Evolutionary conservation across 2,888 invertebrate genomes (phyloP).

Genomic region (Drosophila helvetica): DNA sequence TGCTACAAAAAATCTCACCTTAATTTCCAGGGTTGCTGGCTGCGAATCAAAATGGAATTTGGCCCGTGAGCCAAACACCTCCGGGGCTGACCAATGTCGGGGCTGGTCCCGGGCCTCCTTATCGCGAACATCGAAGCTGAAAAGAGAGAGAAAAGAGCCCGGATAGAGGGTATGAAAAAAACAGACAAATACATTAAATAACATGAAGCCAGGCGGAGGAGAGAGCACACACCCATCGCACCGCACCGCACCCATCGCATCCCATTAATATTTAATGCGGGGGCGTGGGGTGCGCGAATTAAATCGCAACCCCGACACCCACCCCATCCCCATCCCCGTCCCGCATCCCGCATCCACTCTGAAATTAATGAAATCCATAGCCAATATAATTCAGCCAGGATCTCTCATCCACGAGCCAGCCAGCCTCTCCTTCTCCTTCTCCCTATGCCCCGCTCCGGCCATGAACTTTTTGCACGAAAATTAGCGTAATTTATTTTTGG

Average conservation of each 20-base stretch:
- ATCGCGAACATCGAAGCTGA: conserved; percentile 93
- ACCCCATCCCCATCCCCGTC: conserved; percentile 1
- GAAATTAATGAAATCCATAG: conserved; percentile 60
- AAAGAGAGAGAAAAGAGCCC: background rate
- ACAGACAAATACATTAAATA: conserved; percentile 49
- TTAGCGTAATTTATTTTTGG: conserved; percentile 68
- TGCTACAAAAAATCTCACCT: no score
- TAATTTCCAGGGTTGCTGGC: conserved; percentile 91
- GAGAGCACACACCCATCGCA: background rate
- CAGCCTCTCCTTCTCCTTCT: conserved; percentile 18
- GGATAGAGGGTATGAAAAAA: background rate
- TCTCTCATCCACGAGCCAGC: background rate
- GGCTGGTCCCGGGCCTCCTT: conserved; percentile 90
- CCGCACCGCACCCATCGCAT: no score
- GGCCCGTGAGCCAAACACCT: conserved; percentile 93
- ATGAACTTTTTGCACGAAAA: conserved; percentile 54
- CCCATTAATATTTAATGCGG: conserved; percentile 38
- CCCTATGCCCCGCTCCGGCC: conserved; percentile 14
- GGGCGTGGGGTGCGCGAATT: conserved; percentile 25
- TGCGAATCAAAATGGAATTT: conserved; percentile 91
- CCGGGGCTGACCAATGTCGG: conserved; percentile 92
- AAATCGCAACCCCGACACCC: conserved; percentile 14
- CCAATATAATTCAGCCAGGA: conserved; percentile 44
- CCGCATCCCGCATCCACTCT: conserved; percentile 3
- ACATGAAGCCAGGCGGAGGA: conserved; percentile 12